These are phyloP conservation scores for Lutraria rhynchaena DNA, from an alignment of 1,140 invertebrate species.

Conservation along the genomic window DNA sequence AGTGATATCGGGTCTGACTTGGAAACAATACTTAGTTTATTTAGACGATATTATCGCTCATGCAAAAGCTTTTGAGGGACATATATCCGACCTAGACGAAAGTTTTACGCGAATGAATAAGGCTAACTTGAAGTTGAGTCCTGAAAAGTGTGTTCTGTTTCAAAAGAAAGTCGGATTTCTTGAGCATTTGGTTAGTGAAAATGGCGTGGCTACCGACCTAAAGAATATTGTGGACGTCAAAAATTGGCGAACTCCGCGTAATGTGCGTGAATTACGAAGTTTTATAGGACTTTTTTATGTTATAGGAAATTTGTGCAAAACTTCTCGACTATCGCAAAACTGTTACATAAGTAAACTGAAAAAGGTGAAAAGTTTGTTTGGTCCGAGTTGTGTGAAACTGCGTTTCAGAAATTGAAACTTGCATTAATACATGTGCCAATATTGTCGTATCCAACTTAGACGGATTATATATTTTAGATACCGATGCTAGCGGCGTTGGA, in stretches of 20 bases:
- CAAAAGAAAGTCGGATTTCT: slow-evolving; percentile 23
- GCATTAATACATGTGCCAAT: not conserved
- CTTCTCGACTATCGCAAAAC: too few relatives aligned
- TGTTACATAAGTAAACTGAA: not conserved
- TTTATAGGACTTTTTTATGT: slow-evolving; percentile 54
- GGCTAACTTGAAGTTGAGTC: slow-evolving; percentile 17
- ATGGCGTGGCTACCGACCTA: slow-evolving; percentile 10
- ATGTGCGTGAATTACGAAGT: slow-evolving; percentile 43
- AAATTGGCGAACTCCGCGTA: slow-evolving; percentile 14
- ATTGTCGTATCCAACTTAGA: slow-evolving; percentile 9
- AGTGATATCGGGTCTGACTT: slow-evolving; percentile 57
- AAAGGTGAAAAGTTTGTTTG: not conserved
- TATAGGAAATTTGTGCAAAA: slow-evolving; percentile 6
- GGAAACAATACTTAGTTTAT: slow-evolving; percentile 48
- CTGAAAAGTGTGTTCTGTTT: too few relatives aligned
- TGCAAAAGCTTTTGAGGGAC: slow-evolving; percentile 47
- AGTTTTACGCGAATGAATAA: slow-evolving; percentile 30
- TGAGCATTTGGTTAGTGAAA: slow-evolving; percentile 1
- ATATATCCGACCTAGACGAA: slow-evolving; percentile 1
- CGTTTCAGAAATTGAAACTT: not conserved
- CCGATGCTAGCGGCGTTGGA: slow-evolving; percentile 12
- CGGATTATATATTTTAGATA: slow-evolving; percentile 9
- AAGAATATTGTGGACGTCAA: slow-evolving; percentile 32
- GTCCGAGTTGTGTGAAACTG: not conserved
- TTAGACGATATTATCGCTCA: slow-evolving; percentile 58